phyloP scores from a whole-genome alignment of 2,113 vertebrate species.

The Protomyctophum bolini region DNA sequence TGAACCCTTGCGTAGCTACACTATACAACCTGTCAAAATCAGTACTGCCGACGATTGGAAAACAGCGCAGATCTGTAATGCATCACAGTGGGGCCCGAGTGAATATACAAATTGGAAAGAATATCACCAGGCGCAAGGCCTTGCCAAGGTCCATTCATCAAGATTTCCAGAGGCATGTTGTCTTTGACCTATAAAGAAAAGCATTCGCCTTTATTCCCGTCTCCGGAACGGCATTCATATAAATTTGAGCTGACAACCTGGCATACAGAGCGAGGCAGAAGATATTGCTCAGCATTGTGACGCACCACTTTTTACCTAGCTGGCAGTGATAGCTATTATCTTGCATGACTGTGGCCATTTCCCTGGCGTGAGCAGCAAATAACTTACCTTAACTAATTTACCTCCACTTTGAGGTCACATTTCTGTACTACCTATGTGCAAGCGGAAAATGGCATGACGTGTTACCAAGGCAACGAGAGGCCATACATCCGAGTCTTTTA shows the following conservation, averaged over 20 bases:
- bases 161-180: constrained; percentile 36
- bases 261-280: constrained; percentile 48
- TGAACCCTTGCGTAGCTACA: constrained; percentile 23
- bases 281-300: constrained; percentile 48
- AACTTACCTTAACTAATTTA: constrained; percentile 73
- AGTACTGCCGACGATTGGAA: constrained; percentile 36
- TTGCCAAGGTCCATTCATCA: constrained; percentile 60
- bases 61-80: constrained; percentile 50
- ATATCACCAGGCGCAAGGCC: constrained; percentile 38
- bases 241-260: constrained; percentile 58
- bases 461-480: constrained; percentile 61
- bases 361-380: constrained; percentile 48
- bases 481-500: constrained; percentile 52
- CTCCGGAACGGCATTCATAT: constrained; percentile 35
- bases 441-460: constrained; percentile 28
- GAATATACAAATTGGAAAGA: constrained; percentile 61
- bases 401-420: constrained; percentile 57
- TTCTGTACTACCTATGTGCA: constrained; percentile 41
- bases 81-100: constrained; percentile 34
- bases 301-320: constrained; percentile 52
- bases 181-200: constrained; percentile 51
- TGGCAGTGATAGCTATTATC: constrained; percentile 62
- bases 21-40: constrained; percentile 49
- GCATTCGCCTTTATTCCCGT: constrained; percentile 1
- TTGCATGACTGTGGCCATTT: constrained; percentile 43